phyloP scores from a whole-genome alignment of 2,113 vertebrate species.

The Silurus meridionalis region DNA sequence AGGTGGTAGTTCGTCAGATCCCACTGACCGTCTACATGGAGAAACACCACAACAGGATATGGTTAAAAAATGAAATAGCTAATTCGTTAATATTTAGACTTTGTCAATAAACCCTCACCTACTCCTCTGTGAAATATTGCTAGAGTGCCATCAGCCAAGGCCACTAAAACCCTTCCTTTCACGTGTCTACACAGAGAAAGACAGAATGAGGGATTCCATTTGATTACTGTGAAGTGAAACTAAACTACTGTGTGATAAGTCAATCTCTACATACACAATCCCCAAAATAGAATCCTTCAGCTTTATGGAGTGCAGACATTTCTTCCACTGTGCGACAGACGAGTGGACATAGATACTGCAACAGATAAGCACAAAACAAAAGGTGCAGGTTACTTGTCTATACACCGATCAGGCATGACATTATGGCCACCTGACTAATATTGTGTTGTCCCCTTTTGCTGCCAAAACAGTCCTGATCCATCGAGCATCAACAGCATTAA shows the following conservation, averaged over 20 bases:
- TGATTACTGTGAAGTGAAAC: neutral
- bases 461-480: no score
- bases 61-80: neutral
- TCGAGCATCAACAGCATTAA: no score
- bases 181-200: conserved; percentile 79
- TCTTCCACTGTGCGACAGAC: conserved; percentile 95
- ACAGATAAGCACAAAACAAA: conserved; percentile 52
- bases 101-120: conserved; percentile 73
- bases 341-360: conserved; percentile 95
- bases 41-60: neutral
- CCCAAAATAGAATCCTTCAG: conserved; percentile 97
- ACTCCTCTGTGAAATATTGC: conserved; percentile 95
- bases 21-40: conserved; percentile 89
- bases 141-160: conserved; percentile 90
- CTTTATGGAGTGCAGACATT: conserved; percentile 95
- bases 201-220: neutral
- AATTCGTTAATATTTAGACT: neutral
- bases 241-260: neutral
- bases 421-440: no score
- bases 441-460: no score
- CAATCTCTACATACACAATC: conserved; percentile 86
- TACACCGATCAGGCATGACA: no score
- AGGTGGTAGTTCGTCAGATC: conserved; percentile 97
- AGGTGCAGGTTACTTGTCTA: neutral
- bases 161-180: conserved; percentile 94